phyloP scores from a whole-genome alignment of 1,140 invertebrate species.

The Eueides isabella region DNA sequence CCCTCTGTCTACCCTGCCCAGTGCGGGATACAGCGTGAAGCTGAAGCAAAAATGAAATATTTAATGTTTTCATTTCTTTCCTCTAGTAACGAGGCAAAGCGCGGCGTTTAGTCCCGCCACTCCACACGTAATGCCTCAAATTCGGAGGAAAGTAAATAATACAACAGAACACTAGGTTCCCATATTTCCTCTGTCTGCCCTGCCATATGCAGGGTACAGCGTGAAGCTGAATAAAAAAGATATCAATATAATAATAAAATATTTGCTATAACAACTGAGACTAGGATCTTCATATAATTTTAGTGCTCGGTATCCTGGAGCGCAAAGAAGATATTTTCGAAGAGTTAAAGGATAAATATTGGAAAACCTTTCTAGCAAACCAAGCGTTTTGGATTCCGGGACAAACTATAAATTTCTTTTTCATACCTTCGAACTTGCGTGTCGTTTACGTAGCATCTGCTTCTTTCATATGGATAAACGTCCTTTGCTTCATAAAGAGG shows the following conservation, averaged over 20 bases:
- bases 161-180: no score
- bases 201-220: no score
- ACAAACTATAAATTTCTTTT: slow-evolving; percentile 88
- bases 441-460: slow-evolving; percentile 88
- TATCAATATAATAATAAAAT: no score
- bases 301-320: slow-evolving; percentile 89
- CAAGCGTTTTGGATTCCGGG: slow-evolving; percentile 91
- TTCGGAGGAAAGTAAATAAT: no score
- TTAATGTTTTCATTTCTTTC: no score
- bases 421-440: slow-evolving; percentile 86
- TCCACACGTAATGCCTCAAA: neutral
- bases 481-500: slow-evolving; percentile 89
- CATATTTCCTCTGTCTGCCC: no score
- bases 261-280: neutral
- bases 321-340: slow-evolving; percentile 85
- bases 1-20: no score
- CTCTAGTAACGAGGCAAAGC: no score
- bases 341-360: slow-evolving; percentile 88
- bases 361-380: slow-evolving; percentile 87
- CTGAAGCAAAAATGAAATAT: no score
- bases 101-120: neutral
- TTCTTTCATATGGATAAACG: slow-evolving; percentile 90
- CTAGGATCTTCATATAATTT: slow-evolving; percentile 41
- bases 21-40: no score
- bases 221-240: neutral